Evolutionary conservation across 1,140 invertebrate species (phyloP).

Genomic region (Orius insidiosus): DNA sequence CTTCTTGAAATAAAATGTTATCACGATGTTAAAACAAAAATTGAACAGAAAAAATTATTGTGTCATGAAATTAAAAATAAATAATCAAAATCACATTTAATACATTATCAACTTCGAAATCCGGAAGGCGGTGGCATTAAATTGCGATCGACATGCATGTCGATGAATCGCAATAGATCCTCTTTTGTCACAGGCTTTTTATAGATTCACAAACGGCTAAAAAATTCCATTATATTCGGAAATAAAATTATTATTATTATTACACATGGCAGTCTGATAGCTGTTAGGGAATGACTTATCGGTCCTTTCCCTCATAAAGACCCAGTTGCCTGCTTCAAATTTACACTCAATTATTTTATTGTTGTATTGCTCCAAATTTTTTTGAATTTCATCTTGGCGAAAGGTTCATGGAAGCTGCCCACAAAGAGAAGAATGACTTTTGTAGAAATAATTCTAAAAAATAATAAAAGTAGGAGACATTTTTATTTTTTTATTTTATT

Average conservation of each 20-base stretch:
- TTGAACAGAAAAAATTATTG: not conserved
- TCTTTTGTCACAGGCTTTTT: constrained; percentile 63
- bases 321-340: constrained; percentile 57
- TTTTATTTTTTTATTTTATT: constrained; percentile 23
- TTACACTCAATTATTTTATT: constrained; percentile 96
- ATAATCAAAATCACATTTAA: not conserved
- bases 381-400: constrained; percentile 53
- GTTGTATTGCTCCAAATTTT: constrained; percentile 63
- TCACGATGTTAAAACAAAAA: not conserved
- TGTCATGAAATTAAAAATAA: not conserved
- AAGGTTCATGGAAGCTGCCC: constrained; percentile 44
- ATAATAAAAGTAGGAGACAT: constrained; percentile 3
- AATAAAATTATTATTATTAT: constrained; percentile 13
- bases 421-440: constrained; percentile 69
- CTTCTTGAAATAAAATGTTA: too few species aligned
- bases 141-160: constrained; percentile 38
- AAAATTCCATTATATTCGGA: not conserved
- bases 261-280: constrained; percentile 60
- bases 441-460: constrained; percentile 43
- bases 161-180: constrained; percentile 54
- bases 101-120: not conserved
- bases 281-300: constrained; percentile 96
- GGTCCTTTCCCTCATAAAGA: constrained; percentile 87
- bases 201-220: constrained; percentile 51
- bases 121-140: constrained; percentile 37